These are phyloP conservation scores for Tenualosa ilisha DNA, from an alignment of 2,797 vertebrate species.

Conservation along the genomic window DNA sequence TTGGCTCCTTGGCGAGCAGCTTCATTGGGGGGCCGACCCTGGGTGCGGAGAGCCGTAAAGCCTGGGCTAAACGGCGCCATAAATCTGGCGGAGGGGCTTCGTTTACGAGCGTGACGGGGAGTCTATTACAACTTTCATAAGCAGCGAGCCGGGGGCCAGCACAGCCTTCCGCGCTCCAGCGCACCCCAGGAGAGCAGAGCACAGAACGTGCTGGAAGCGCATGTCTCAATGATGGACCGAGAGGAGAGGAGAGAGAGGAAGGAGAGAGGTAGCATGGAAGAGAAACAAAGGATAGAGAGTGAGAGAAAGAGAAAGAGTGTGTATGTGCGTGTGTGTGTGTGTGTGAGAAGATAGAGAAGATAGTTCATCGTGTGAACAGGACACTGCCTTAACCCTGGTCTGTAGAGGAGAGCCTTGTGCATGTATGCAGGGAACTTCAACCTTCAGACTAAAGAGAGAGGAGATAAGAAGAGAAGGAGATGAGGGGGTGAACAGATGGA, in stretches of 20 bases:
- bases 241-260: not conserved
- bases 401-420: not conserved
- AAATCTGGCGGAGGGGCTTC: constrained; percentile 68
- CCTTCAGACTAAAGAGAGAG: constrained; percentile 13
- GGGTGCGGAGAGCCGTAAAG: constrained; percentile 61
- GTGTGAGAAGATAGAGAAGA: not conserved
- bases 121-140: constrained; percentile 78
- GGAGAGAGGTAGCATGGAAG: not conserved
- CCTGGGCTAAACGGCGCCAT: constrained; percentile 74
- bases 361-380: not conserved
- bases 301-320: not conserved
- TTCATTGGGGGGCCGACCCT: constrained; percentile 69
- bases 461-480: not conserved
- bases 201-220: not conserved
- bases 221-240: not conserved
- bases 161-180: not conserved
- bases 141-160: constrained; percentile 52
- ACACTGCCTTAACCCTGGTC: not conserved
- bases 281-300: not conserved
- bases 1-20: constrained; percentile 55
- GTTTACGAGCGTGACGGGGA: constrained; percentile 73
- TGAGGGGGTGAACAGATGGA: not conserved
- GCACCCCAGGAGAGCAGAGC: not conserved
- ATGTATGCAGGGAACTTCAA: not conserved
- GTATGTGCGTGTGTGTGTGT: not conserved